A percentile compares a stretch with the other conserved stretches of the same genome.
Evolutionary conservation across 2,113 vertebrate species (phyloP).

Genomic region (Picathartes gymnocephalus): DNA sequence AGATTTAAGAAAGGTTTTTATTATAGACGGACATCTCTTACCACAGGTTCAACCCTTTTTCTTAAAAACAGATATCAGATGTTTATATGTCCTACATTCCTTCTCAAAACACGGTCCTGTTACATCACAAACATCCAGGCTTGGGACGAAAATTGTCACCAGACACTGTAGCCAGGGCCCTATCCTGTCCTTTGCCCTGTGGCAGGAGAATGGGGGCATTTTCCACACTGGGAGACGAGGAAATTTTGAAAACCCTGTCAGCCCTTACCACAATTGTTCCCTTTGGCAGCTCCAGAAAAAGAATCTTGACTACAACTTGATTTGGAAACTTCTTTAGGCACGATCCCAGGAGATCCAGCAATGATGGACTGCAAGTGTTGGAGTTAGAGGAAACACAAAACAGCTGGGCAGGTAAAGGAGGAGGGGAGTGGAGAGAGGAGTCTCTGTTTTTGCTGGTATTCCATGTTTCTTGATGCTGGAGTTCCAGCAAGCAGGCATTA

Average conservation of each 20-base stretch:
- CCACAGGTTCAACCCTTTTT: neutral
- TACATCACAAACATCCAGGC: neutral
- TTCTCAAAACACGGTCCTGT: neutral
- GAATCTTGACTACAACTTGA: neutral
- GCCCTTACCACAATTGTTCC: neutral
- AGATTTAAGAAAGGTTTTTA: neutral
- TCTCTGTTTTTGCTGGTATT: neutral
- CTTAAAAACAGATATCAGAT: neutral
- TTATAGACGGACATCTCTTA: neutral
- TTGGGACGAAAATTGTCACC: neutral
- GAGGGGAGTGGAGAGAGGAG: neutral
- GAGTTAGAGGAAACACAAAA: neutral
- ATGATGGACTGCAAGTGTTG: neutral
- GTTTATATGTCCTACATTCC: neutral
- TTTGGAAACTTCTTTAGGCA: neutral
- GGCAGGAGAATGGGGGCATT: neutral
- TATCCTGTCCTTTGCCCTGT: neutral
- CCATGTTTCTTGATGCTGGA: neutral
- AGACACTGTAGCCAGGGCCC: neutral
- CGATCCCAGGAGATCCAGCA: neutral
- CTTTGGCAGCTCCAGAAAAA: neutral
- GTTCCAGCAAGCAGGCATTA: slow-evolving; percentile 36
- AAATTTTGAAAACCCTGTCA: neutral
- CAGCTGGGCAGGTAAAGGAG: neutral
- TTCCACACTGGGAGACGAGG: neutral